Percentiles rank a stretch among this genome's conserved stretches.
Conservation (phyloP, 2,797 vertebrate species). For the Silurus aristotelis region DNA sequence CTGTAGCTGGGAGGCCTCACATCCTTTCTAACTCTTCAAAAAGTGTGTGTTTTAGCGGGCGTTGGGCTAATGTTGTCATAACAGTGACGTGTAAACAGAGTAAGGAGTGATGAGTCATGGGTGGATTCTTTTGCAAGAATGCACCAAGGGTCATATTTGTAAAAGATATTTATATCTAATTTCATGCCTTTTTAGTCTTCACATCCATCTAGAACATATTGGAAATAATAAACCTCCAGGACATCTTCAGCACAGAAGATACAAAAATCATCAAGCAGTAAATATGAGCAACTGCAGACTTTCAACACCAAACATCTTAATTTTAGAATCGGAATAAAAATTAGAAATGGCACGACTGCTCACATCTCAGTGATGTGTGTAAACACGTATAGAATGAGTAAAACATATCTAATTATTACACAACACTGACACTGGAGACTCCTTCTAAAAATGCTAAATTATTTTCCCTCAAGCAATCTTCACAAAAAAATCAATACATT, state of each 20-base stretch:
- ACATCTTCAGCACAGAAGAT: not conserved
- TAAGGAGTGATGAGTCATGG: conserved; percentile 1
- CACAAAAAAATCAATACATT: not conserved
- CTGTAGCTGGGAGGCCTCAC: conserved; percentile 43
- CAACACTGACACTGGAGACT: not conserved
- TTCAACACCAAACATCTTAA: not conserved
- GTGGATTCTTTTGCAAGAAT: conserved; percentile 10
- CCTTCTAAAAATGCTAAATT: not conserved
- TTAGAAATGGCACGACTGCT: not conserved
- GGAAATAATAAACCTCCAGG: not conserved
- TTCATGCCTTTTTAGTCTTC: not conserved
- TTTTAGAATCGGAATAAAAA: not conserved
- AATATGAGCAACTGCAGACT: not conserved
- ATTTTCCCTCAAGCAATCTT: not conserved
- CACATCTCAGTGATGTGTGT: not conserved
- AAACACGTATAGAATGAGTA: not conserved
- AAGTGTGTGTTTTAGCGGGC: conserved; percentile 53
- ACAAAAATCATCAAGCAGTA: not conserved
- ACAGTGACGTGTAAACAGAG: conserved; percentile 31
- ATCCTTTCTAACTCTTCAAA: conserved; percentile 45
- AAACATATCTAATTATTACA: not conserved
- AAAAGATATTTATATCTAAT: not conserved
- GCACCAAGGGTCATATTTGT: not conserved
- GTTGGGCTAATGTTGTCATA: conserved; percentile 56
- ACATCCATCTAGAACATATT: too few relatives aligned